These are phyloP conservation scores for Chironomus tepperi DNA, from an alignment of 1,140 invertebrate genomes.

Conservation along the genomic window DNA sequence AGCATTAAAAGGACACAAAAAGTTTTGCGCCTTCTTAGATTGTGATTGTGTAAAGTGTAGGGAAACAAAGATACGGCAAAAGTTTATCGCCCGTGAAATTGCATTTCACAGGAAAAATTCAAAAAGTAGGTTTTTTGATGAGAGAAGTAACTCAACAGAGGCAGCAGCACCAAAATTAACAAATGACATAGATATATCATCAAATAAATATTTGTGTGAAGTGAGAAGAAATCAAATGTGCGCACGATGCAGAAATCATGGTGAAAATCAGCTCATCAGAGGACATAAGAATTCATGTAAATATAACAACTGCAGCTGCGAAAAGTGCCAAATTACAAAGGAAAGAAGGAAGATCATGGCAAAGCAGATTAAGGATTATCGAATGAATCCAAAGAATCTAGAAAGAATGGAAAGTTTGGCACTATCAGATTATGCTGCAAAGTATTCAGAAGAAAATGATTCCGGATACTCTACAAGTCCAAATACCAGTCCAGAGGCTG, in stretches of 20 bases:
- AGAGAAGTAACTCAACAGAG: neutral
- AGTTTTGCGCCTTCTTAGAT: neutral
- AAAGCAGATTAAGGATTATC: neutral
- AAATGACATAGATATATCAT: neutral
- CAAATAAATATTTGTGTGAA: neutral
- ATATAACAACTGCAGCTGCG: neutral
- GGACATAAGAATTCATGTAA: neutral
- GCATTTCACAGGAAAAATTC: neutral
- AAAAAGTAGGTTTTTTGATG: neutral
- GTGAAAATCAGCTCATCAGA: neutral
- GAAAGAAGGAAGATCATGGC: neutral
- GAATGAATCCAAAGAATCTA: neutral
- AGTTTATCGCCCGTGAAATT: conserved; percentile 3
- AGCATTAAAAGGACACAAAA: neutral
- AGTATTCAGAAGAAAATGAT: too few relatives aligned
- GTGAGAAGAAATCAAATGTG: neutral
- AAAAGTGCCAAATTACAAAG: neutral
- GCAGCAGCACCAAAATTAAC: neutral
- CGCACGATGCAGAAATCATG: neutral
- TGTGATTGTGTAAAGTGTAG: neutral
- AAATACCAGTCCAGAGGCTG: neutral
- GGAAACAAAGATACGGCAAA: neutral
- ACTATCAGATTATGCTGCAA: too few relatives aligned
- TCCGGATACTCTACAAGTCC: neutral
- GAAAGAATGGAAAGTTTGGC: neutral